Conservation (phyloP, 1,140 invertebrate genomes). For the Piezodorus guildinii region DNA sequence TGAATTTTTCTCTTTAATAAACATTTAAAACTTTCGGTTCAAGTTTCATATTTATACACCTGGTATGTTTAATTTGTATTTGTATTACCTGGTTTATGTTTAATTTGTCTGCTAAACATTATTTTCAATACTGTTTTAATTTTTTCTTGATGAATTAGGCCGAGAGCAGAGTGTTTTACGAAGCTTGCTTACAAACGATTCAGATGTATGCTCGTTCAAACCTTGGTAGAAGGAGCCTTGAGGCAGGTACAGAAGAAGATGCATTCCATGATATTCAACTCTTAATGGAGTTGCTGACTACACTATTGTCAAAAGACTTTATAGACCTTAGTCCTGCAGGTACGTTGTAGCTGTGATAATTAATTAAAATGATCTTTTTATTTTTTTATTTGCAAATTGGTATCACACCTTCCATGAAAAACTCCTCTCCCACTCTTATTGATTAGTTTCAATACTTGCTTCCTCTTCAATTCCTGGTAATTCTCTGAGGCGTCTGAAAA, state of each 20-base stretch:
- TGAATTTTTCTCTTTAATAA: no score
- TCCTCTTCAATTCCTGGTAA: no score
- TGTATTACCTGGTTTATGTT: neutral
- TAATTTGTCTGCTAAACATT: neutral
- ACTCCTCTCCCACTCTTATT: no score
- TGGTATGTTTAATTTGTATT: no score
- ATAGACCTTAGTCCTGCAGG: slow-evolving; percentile 43
- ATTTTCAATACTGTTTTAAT: neutral
- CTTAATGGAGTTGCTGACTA: slow-evolving; percentile 57
- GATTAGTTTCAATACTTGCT: no score
- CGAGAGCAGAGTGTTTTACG: slow-evolving; percentile 39
- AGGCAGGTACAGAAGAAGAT: slow-evolving; percentile 54
- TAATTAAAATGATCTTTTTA: no score
- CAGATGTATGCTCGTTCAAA: slow-evolving; percentile 62
- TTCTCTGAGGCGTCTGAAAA: no score
- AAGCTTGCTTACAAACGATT: slow-evolving; percentile 47
- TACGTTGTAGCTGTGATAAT: neutral
- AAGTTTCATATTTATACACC: no score
- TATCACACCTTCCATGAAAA: no score
- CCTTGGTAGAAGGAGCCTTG: slow-evolving; percentile 38
- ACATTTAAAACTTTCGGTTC: no score
- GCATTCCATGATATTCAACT: slow-evolving; percentile 57
- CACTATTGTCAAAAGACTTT: slow-evolving; percentile 58
- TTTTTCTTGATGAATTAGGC: neutral
- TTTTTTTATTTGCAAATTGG: no score